A percentile compares a stretch with the other conserved stretches of the same genome.
These are phyloP conservation scores for Mya arenaria DNA, from an alignment of 1,140 invertebrate genomes.

Conservation along the genomic window DNA sequence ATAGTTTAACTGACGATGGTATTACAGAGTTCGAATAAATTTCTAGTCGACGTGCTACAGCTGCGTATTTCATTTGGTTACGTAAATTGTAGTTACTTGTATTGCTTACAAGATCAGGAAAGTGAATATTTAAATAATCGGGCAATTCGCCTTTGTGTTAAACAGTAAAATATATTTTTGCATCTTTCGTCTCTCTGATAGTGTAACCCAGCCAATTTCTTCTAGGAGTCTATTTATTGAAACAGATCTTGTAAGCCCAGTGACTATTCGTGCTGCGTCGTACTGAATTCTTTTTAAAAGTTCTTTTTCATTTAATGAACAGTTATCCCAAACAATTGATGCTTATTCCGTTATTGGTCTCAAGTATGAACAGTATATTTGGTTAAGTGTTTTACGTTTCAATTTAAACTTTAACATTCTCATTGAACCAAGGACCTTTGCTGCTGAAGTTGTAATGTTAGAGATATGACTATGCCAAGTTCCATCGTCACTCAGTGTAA, in stretches of 20 bases:
- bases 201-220: slow-evolving; percentile 20
- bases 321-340: slow-evolving; percentile 24
- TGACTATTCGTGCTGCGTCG: slow-evolving; percentile 24
- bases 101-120: too few species aligned
- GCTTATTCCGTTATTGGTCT: slow-evolving; percentile 27
- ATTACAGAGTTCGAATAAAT: too few species aligned
- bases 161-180: slow-evolving; percentile 20
- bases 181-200: slow-evolving; percentile 8
- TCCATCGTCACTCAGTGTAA: not conserved
- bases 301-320: slow-evolving; percentile 18
- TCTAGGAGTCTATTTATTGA: not conserved
- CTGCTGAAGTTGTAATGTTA: slow-evolving; percentile 12
- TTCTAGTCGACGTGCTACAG: too few species aligned
- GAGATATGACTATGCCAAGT: slow-evolving; percentile 10
- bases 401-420: slow-evolving; percentile 18
- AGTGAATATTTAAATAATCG: not conserved
- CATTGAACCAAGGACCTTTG: slow-evolving; percentile 8
- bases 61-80: too few species aligned
- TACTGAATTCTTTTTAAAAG: slow-evolving; percentile 9
- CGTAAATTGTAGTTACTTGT: too few species aligned
- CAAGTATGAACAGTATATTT: slow-evolving; percentile 9
- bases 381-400: slow-evolving; percentile 25
- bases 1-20: too few species aligned
- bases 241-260: slow-evolving; percentile 5
- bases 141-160: slow-evolving; percentile 1